Conservation (phyloP, 1,140 invertebrate species). For the Cyphomyrmex costatus region DNA sequence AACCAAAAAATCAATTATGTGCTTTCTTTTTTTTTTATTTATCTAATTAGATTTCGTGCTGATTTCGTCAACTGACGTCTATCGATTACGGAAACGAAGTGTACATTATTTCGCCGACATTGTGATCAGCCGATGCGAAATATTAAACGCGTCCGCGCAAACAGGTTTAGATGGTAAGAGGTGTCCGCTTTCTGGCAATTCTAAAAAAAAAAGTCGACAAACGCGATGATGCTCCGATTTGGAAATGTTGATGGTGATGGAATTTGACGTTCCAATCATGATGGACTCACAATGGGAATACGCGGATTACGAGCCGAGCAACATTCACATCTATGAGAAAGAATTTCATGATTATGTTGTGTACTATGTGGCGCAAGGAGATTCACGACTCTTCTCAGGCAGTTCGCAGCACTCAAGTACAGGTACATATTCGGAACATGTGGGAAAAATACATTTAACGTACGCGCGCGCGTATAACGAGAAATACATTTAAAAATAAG, state of each 20-base stretch:
- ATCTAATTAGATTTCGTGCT: background rate
- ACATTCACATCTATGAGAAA: conserved; percentile 83
- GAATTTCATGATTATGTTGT: conserved; percentile 84
- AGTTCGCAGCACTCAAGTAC: background rate
- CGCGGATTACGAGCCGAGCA: conserved; percentile 80
- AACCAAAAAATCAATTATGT: background rate
- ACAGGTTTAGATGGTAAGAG: background rate
- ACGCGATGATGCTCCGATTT: background rate
- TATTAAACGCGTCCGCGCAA: background rate
- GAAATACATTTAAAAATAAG: background rate
- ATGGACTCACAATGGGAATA: conserved; percentile 62
- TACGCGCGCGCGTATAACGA: too few species aligned
- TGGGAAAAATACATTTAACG: background rate
- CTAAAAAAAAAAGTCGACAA: background rate
- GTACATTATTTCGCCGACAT: background rate
- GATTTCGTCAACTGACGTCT: background rate
- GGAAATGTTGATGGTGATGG: conserved; percentile 2
- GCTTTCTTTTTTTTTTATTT: too few species aligned
- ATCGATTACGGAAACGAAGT: conserved; percentile 1
- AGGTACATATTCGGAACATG: conserved; percentile 43
- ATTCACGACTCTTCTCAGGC: conserved; percentile 1
- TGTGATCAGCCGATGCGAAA: background rate
- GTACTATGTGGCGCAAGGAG: conserved; percentile 79
- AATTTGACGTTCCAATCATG: conserved; percentile 16
- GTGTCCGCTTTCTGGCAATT: background rate